Base-by-base conservation (phyloP, 2,888 invertebrate genomes). In the Ophion slaviceki region DNA sequence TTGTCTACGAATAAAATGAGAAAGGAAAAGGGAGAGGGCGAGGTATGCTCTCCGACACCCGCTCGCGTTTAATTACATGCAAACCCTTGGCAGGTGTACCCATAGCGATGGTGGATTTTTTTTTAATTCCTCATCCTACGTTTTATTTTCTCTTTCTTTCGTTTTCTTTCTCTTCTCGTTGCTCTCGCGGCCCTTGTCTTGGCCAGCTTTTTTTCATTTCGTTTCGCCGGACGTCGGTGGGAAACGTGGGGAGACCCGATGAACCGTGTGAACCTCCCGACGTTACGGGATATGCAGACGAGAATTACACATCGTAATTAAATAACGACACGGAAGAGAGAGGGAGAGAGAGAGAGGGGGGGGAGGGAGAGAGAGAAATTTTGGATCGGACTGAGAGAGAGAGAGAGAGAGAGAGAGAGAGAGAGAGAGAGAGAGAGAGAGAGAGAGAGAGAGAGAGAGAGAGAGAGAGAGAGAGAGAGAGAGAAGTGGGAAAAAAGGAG, bases 51-150 rank as follows among this genome's bases (percentile, higher is more conserved):
- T 32, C 77, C 40, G 59, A 47, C 79, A 77, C 66, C 70, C 62
- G 61, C 72, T 53, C 79, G 77, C 36, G 47, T 82, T 82, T 86
- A 86, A 86, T 86, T 86, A 86, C 77, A 86, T 86, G 85, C 82
- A 80, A 82, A 72, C 80, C 53, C 72, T 82, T 82, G 53, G 85
- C 85, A 86, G 85, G 85, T 86, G 85, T 77, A 74, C 80, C 82
- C 80, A 76, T 68, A 80, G 68, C 80, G 68, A 68, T 76, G 62
- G 57, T 68, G 72, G 72, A 80, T 79, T 82, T 76, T 47, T 36
- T 45, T 68, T 32, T 11, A 40, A 2, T n/a, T 71, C 7, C 20
- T 64, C 45, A n/a, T 40, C 14, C 17, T 17, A 5, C 53, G 17
- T 14, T 14, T 14, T 17, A 5, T 10, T 59, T 82, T 11, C 66